These are phyloP conservation scores for Temnothorax curvispinosus DNA, from an alignment of 1,140 invertebrate species.

Conservation along the genomic window DNA sequence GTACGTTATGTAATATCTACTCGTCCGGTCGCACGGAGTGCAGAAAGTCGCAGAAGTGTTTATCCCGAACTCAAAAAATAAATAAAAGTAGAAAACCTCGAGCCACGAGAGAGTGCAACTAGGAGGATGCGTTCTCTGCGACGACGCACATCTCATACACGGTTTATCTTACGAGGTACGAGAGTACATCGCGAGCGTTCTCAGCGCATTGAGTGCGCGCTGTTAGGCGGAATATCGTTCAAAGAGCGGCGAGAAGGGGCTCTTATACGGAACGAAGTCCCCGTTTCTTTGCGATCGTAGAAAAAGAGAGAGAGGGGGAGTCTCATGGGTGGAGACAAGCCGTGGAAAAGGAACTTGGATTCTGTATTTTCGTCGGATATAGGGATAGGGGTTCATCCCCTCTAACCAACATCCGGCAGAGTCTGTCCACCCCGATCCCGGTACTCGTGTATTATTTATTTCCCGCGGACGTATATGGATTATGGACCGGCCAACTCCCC, in stretches of 20 bases:
- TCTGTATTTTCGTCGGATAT: constrained; percentile 60
- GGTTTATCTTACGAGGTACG: constrained; percentile 36
- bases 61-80: background rate
- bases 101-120: constrained; percentile 5
- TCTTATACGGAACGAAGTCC: background rate
- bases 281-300: background rate
- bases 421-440: constrained; percentile 38
- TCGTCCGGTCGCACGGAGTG: background rate
- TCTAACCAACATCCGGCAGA: constrained; percentile 57
- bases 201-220: constrained; percentile 25
- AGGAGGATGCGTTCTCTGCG: constrained; percentile 15
- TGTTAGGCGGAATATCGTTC: constrained; percentile 56
- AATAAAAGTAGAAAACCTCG: background rate
- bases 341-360: background rate
- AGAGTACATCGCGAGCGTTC: constrained; percentile 21
- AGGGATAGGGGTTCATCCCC: constrained; percentile 49
- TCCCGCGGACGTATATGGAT: constrained; percentile 74
- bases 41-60: constrained; percentile 23
- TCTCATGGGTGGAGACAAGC: constrained; percentile 6
- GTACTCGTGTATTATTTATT: constrained; percentile 78
- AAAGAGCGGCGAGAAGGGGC: constrained; percentile 45
- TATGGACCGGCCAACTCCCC: constrained; percentile 57
- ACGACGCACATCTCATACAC: constrained; percentile 30
- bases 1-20: background rate
- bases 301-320: constrained; percentile 7